phyloP scores from a whole-genome alignment of 2,113 vertebrate genomes.

The Porphyrio hochstetteri region DNA sequence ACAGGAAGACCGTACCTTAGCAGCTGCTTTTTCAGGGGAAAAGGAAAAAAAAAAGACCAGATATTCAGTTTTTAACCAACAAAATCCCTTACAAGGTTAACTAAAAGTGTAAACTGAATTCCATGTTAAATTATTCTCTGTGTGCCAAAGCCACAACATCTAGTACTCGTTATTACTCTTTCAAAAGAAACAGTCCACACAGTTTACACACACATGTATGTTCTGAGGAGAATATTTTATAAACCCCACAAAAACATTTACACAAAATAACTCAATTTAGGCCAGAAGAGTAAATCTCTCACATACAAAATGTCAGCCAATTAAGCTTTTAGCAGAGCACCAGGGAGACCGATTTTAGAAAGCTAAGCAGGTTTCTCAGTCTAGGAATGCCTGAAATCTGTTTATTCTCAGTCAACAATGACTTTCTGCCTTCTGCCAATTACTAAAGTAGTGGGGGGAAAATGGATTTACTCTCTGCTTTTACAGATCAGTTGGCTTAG shows the following conservation, averaged over 20 bases:
- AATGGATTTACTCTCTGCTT: conserved; percentile 46
- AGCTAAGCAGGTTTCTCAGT: conserved; percentile 63
- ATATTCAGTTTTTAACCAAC: conserved; percentile 22
- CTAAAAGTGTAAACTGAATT: conserved; percentile 58
- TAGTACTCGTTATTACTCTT: conserved; percentile 40
- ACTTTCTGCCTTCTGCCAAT: conserved; percentile 62
- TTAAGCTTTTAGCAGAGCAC: conserved; percentile 59
- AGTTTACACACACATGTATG: conserved; percentile 48
- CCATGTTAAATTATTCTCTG: conserved; percentile 36
- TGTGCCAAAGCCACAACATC: conserved; percentile 63
- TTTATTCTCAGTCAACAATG: conserved; percentile 66
- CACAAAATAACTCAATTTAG: conserved; percentile 57
- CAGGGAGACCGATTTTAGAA: conserved; percentile 54
- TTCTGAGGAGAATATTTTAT: conserved; percentile 55
- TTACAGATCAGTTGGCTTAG: conserved; percentile 38
- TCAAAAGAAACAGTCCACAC: conserved; percentile 57
- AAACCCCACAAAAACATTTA: conserved; percentile 61
- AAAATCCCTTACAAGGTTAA: conserved; percentile 28
- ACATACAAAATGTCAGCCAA: conserved; percentile 63
- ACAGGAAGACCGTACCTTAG: not conserved
- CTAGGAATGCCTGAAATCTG: conserved; percentile 61
- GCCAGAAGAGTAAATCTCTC: conserved; percentile 58
- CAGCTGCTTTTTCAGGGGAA: not conserved
- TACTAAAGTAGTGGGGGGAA: conserved; percentile 14
- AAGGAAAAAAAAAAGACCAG: not conserved